phyloP scores from a whole-genome alignment of 2,888 invertebrate genomes.

The Trichopoda pennipes region DNA sequence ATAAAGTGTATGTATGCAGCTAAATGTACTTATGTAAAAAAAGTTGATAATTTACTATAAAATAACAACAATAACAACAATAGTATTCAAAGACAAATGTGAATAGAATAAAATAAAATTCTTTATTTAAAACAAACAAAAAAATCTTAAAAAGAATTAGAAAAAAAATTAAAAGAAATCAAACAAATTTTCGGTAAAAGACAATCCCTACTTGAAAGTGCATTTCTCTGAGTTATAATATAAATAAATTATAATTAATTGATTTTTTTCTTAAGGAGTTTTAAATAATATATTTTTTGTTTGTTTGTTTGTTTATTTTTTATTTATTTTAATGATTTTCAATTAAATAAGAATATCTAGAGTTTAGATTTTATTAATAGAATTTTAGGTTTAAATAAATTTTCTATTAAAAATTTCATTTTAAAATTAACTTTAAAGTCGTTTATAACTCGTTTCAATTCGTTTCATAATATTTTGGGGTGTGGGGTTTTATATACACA shows the following conservation, averaged over 20 bases:
- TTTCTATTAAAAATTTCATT: background rate
- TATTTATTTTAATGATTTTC: background rate
- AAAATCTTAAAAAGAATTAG: background rate
- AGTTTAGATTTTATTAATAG: background rate
- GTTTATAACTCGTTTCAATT: constrained; percentile 66
- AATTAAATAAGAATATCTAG: background rate
- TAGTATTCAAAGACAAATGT: constrained; percentile 23
- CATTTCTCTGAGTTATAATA: background rate
- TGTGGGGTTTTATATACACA: constrained; percentile 32
- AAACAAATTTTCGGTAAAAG: background rate
- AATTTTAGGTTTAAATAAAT: background rate
- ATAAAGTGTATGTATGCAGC: constrained; percentile 31
- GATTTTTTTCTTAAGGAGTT: constrained; percentile 38
- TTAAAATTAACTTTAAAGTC: constrained; percentile 62
- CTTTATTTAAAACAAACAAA: constrained; percentile 20
- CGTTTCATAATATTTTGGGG: constrained; percentile 61
- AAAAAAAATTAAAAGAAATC: background rate
- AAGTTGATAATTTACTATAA: constrained; percentile 12
- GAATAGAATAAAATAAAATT: constrained; percentile 25
- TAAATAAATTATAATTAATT: constrained; percentile 21
- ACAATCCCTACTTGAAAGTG: background rate
- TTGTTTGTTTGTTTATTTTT: background rate
- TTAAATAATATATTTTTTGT: background rate
- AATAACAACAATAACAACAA: constrained; percentile 17
- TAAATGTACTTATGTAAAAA: constrained; percentile 62